Base-by-base conservation (phyloP, 2,797 vertebrate genomes). In the Anas bernieri region DNA sequence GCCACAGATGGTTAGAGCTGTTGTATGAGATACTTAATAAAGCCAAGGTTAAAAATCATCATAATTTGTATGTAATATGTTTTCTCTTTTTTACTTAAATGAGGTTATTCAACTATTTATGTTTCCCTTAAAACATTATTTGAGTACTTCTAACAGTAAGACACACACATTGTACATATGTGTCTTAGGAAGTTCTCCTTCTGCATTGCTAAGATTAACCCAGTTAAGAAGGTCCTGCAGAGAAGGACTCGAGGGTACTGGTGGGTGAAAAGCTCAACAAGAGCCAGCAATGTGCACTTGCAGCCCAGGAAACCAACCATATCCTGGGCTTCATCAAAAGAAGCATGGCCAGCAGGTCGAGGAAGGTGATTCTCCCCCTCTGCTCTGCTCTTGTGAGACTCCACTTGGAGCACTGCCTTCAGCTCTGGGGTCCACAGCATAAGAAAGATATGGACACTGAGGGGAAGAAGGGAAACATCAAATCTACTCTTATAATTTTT, bases 1-100 rank as follows among this genome's bases (percentile, higher is more conserved):
- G n/a, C 63, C 33, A 18, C 25, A 64, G 62, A 39, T 37, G 18
- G 4, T 66, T 33, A 84, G 67, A 82, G 13, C 31, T 86, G 16
- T 52, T 80, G 3, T 69, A 26, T 52, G 14, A 81, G 20, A 16
- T 75, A 17, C 80, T 67, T 62, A 33, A 17, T 55, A 73, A 79
- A 80, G 16, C 25, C 63, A 45, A 62, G 7, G 12, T 79, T 23
- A 75, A 86, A 75, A 56, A 7, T 35, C 9, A 52, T 35, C 16
- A 26, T 70, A 56, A 56, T 59, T 67, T 89, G 74, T 61, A 55
- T 84, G 41, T 69, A 48, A 56, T 28, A 2, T 52, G 3, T 83
- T 88, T 94, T 83, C n/a, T 85, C 11, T 22, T 78, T 83, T 94
- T 88, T 74, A 67, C 18, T 83, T 62, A 55, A 76, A 66, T 72